Percentiles rank a stretch among this genome's conserved stretches.
phyloP scores from a whole-genome alignment of 2,888 invertebrate genomes.

The Chrysina gloriosa region DNA sequence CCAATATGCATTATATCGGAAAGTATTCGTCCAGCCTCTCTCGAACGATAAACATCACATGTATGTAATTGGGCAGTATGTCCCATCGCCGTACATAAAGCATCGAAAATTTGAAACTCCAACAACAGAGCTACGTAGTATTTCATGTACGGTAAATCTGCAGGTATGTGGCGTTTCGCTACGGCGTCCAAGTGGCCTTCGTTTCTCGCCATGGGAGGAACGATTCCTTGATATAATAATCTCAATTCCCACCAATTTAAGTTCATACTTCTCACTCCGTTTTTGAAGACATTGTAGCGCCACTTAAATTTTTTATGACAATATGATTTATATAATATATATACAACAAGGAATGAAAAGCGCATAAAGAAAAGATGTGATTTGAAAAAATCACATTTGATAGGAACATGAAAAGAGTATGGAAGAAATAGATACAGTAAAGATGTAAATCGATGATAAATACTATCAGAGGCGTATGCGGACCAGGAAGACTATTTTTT shows the following conservation, averaged over 20 bases:
- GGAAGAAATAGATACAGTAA: too few species aligned
- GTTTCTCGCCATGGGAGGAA: constrained; percentile 76
- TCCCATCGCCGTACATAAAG: constrained; percentile 79
- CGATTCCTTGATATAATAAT: constrained; percentile 78
- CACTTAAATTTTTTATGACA: constrained; percentile 72
- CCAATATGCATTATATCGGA: constrained; percentile 78
- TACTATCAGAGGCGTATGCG: too few species aligned
- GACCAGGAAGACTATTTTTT: not conserved
- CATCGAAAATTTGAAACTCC: constrained; percentile 88
- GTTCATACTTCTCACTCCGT: constrained; percentile 73
- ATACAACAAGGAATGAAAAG: too few species aligned
- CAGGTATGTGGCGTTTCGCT: constrained; percentile 84
- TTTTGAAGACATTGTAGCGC: constrained; percentile 84
- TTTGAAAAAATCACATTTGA: too few species aligned
- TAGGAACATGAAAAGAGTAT: too few species aligned
- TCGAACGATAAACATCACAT: constrained; percentile 84
- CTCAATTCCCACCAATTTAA: constrained; percentile 82
- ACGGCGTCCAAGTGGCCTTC: constrained; percentile 87
- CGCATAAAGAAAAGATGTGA: too few species aligned
- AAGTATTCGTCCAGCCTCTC: constrained; percentile 81
- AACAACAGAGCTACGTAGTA: constrained; percentile 86
- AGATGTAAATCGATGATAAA: too few species aligned
- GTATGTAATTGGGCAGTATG: constrained; percentile 80
- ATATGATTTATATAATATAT: too few species aligned
- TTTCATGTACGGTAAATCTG: constrained; percentile 78